A percentile compares a stretch with the other conserved stretches of the same genome.
Evolutionary conservation across 2,113 vertebrate genomes (phyloP).

Genomic region (Macaca fascicularis): T2T-MFA8v1.1 NC_088387.1:9018501-9019000

Average conservation of each 20-base stretch:
- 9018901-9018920: background rate
- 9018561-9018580: too few species aligned
- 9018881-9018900: background rate
- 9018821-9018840: background rate
- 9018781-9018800: background rate
- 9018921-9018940: background rate
- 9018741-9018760: background rate
- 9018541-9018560: background rate
- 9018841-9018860: background rate
- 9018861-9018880: background rate
- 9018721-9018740: background rate
- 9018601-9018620: background rate
- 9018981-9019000: background rate
- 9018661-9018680: background rate
- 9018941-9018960: background rate
- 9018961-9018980: background rate
- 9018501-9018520: fast-evolving
- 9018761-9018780: background rate
- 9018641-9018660: background rate
- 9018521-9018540: background rate
- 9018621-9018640: background rate
- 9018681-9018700: background rate
- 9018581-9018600: background rate
- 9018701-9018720: background rate
- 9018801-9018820: background rate